phyloP scores from a whole-genome alignment of 2,888 invertebrate species.

The Anticlea derivata region DNA sequence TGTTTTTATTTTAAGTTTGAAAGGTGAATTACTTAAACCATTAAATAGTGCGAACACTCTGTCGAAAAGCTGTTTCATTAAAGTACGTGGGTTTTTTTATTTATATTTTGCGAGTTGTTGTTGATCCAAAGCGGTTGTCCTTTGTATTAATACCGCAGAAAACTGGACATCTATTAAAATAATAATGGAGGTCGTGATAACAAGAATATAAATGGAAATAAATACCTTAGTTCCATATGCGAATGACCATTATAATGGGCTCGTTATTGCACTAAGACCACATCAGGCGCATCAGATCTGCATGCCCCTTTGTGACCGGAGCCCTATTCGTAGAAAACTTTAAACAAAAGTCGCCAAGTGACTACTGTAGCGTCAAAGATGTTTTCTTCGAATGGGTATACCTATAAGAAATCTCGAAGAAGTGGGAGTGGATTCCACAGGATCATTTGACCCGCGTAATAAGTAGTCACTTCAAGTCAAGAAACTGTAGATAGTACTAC shows the following conservation, averaged over 20 bases:
- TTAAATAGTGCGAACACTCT: no score
- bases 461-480: not conserved
- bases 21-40: no score
- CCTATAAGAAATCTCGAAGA: no score
- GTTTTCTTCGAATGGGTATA: no score
- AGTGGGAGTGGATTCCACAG: not conserved
- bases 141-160: conserved; percentile 8
- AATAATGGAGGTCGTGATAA: conserved; percentile 18
- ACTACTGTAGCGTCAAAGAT: no score
- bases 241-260: conserved; percentile 51
- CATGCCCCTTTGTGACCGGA: conserved; percentile 35
- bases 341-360: not conserved
- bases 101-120: not conserved
- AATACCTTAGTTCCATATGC: conserved; percentile 41
- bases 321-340: not conserved
- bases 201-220: conserved; percentile 29
- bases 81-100: not conserved
- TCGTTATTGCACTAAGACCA: conserved; percentile 45
- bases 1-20: no score
- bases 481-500: not conserved
- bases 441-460: not conserved
- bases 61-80: no score
- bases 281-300: conserved; percentile 44
- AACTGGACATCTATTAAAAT: conserved; percentile 1
- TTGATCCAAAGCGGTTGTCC: conserved; percentile 11